Evolutionary conservation across 2,113 vertebrate genomes (phyloP), one percentile per base, ranked within the genome.

Genomic region (Lanius collurio): DNA sequence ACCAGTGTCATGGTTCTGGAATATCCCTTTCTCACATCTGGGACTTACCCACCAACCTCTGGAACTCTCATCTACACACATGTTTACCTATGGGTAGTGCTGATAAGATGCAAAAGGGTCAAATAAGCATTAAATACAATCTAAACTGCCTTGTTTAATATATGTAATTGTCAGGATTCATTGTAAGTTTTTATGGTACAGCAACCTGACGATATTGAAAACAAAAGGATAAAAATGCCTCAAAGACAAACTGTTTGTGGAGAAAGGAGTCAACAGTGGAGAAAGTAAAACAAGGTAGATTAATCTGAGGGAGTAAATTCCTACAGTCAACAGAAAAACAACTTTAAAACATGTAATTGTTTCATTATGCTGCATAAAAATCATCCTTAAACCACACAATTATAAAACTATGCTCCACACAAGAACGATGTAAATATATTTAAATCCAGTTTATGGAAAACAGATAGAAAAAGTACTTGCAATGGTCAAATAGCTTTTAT

Each of bases 261-360:
- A 92, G 46, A 86, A 94, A 69, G 71, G 26, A 92, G 59, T 71
- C 64, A 94, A 59, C 3, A 35, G 47, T 21, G 64, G 30, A 84
- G 62, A 89, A 93, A 94, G 88, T 73, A 87, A 95, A 89, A 42
- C 27, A 68, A 89, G 30, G 64, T 77, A 35, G 55, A 87, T 76
- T 95, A 89, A 69, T 87, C 50, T 59, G 53, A 24, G 44, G 23
- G 63, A 83, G 50, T 69, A 78, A 75, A 76, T 91, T 87, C 81
- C 62, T 85, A 79, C 87, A 87, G 21, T 68, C 60, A 73, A 44
- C 57, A 47, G 47, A 79, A 87, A 90, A 91, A 21, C 52, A 87
- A 60, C 41, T 85, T 85, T 55, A 59, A 91, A 90, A 80, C 24
- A 46, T 39, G 52, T 49, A 71, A 63, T 92, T 81, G 35, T 94